These are phyloP conservation scores for Prunella himalayana DNA, from an alignment of 2,113 vertebrate species.

Conservation along the genomic window DNA sequence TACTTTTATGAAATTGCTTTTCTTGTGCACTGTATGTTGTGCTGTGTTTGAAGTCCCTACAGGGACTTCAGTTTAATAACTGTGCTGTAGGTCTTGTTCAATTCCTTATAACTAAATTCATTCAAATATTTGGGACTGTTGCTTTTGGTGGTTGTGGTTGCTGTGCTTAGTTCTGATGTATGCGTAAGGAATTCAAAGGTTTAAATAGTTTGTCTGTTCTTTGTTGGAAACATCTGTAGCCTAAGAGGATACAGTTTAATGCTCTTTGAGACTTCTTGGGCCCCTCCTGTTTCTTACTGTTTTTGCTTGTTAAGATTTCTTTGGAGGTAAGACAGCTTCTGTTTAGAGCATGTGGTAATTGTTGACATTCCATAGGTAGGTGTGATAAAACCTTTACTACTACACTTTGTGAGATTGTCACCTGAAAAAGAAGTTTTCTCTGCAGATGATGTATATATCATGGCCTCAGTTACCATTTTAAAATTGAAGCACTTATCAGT, in stretches of 20 bases:
- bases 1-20: conserved; percentile 41
- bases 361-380: not conserved
- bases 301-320: conserved; percentile 1
- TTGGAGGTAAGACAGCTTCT: not conserved
- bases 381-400: not conserved
- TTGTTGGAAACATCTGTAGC: not conserved
- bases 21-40: not conserved
- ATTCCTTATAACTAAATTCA: conserved; percentile 8
- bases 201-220: conserved; percentile 17
- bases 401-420: not conserved
- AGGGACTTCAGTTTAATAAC: conserved; percentile 27
- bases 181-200: conserved; percentile 1
- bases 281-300: not conserved
- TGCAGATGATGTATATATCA: not conserved
- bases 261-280: not conserved
- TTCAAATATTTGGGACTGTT: conserved; percentile 27
- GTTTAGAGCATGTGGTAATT: not conserved
- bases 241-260: conserved; percentile 6
- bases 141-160: not conserved
- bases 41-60: not conserved
- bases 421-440: not conserved
- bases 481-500: not conserved
- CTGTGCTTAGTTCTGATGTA: conserved; percentile 13
- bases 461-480: not conserved
- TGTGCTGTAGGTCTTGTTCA: not conserved